Base-by-base conservation (phyloP, 1,140 invertebrate genomes). In the Aphelinus atriplicis region DNA sequence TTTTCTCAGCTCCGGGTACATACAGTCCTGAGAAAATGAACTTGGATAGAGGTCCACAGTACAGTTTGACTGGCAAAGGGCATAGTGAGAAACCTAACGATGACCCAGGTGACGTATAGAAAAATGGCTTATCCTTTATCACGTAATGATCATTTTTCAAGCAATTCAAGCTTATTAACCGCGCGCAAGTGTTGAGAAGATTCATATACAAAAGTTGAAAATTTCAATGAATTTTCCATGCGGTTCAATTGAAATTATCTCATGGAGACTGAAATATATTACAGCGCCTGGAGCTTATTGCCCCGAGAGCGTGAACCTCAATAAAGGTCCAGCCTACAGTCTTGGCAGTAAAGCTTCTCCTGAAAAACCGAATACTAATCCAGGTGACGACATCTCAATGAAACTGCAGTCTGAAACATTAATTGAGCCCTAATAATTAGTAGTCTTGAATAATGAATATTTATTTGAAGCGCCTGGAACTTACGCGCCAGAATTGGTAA, bases 21-120 rank as follows among this genome's bases (percentile, higher is more conserved):
- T 82, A 82, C 69, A 77, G 58, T 26, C 81, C 81, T 48, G 78
- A 80, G 50, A 80, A 80, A 60, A 64, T 78, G 4, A 71, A 53
- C 9, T 53, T 68, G 5, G 74, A 71, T n/a, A 76, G 72, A 55
- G 56, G 73, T 7, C 90, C 91, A 26, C 80, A 84, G 46, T 91
- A 89, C 80, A 87, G 87, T 71, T 91, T 92, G 78, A 90, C 91
- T 58, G 79, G 84, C 2, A 88, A 89, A 73, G 72, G 68, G 45
- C 53, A 26, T 26, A 68, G 45, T 1, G 76, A 80, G 5, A 78
- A 78, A 55, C 67, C 66, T 1, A 77, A 47, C 65, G 77, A 80
- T 43, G 75, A 63, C 43, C 79, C 79, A 57, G 77, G 77, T 78
- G 72, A 63, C 10, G 4, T 48, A 63, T 26, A 26, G 26, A 26